These are phyloP conservation scores for Formica exsecta DNA, from an alignment of 1,140 invertebrate genomes.

Conservation along the genomic window DNA sequence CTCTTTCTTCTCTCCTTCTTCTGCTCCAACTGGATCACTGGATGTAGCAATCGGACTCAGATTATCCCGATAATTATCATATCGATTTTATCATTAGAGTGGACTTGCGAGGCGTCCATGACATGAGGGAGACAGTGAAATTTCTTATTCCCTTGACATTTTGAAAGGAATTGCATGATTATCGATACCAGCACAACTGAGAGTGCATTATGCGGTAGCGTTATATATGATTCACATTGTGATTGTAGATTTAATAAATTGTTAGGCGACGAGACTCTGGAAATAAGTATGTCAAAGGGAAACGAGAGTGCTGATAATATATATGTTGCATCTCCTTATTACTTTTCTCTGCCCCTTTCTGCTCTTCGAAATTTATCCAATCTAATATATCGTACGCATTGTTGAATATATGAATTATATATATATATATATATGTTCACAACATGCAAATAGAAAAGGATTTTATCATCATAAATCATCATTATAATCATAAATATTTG, in stretches of 20 bases:
- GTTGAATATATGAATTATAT: constrained; percentile 26
- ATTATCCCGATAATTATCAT: constrained; percentile 61
- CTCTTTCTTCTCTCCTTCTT: not conserved
- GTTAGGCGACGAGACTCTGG: not conserved
- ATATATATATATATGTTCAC: constrained; percentile 21
- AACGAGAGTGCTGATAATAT: constrained; percentile 14
- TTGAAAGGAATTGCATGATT: constrained; percentile 17
- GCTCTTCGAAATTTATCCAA: not conserved
- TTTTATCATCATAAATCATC: constrained; percentile 55
- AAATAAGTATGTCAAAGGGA: not conserved
- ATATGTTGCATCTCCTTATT: constrained; percentile 20
- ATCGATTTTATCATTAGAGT: constrained; percentile 60
- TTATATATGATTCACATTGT: constrained; percentile 33
- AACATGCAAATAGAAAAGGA: constrained; percentile 15
- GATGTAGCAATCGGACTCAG: constrained; percentile 21
- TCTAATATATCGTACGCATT: constrained; percentile 36
- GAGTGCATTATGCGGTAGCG: not conserved
- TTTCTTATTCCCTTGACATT: constrained; percentile 48
- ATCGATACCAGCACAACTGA: constrained; percentile 18
- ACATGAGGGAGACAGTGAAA: not conserved
- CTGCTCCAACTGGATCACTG: not conserved
- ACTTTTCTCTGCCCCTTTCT: not conserved
- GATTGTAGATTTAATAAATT: constrained; percentile 49
- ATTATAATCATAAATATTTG: constrained; percentile 58
- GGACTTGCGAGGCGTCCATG: constrained; percentile 10